A percentile compares a stretch with the other conserved stretches of the same genome.
phyloP scores from a whole-genome alignment of 1,140 invertebrate species.

The Pogonus chalceus region DNA sequence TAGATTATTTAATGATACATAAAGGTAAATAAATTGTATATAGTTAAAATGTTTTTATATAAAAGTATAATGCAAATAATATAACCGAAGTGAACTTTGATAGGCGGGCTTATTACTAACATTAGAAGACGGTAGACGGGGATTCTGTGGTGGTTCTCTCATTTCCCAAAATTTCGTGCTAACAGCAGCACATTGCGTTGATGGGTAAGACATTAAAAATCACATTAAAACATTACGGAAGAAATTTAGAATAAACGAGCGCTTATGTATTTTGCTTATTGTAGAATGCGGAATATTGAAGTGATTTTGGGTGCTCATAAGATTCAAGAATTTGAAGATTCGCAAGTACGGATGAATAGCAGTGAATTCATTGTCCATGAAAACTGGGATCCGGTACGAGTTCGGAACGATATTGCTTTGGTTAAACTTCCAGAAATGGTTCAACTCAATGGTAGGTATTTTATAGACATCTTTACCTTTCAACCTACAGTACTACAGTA shows the following conservation, averaged over 20 bases:
- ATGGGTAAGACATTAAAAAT: not conserved
- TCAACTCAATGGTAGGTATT: constrained; percentile 36
- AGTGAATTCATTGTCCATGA: constrained; percentile 38
- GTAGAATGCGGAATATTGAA: constrained; percentile 18
- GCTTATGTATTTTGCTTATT: not conserved
- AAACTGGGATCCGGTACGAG: constrained; percentile 33
- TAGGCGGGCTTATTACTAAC: not conserved
- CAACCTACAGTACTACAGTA: too few species aligned
- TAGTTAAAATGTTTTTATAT: too few species aligned
- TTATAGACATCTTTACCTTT: too few species aligned
- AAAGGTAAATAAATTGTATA: too few species aligned
- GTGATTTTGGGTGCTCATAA: constrained; percentile 41
- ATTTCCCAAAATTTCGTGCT: too few species aligned
- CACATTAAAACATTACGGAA: constrained; percentile 4
- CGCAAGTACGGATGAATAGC: constrained; percentile 30
- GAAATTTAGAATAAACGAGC: not conserved
- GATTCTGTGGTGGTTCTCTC: too few species aligned
- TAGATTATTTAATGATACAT: too few species aligned
- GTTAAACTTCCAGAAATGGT: constrained; percentile 39
- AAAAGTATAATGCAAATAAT: constrained; percentile 12
- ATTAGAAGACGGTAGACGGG: not conserved
- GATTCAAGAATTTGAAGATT: constrained; percentile 34
- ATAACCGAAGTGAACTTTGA: constrained; percentile 6
- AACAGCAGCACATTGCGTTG: too few species aligned
- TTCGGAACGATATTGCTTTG: constrained; percentile 46